Evolutionary conservation across 2,113 vertebrate genomes (phyloP), one percentile per base, ranked within the genome.

Genomic region (Carassius gibelio): DNA sequence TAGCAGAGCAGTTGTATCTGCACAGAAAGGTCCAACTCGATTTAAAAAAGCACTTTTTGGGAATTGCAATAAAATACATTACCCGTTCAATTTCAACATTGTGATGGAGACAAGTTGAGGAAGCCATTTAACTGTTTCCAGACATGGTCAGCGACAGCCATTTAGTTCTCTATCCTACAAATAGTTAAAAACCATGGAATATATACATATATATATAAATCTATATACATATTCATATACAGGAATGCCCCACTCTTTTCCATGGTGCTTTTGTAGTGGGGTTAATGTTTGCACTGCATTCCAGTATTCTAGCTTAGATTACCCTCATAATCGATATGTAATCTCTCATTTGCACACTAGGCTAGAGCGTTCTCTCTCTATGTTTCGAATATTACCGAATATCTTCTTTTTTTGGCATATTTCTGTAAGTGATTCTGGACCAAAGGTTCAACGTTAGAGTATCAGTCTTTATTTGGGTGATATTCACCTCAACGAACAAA

Each of bases 281-380:
- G 87, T 91, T 88, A 87, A 93, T 89, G 87, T 94, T 94, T 95
- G 94, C 93, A 94, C 93, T 93, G 92, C 93, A 92, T 93, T 87
- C 91, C 93, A 91, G 92, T 94, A 94, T 94, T 94, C 92, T 93
- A 91, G 90, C 92, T 93, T 94, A 90, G 89, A 93, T 90, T 88
- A 92, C 92, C 89, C 91, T 91, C 89, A 93, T 91, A 91, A 93
- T 94, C 93, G 91, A 90, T 93, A 90, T 93, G 90, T 94, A 93
- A 88, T 90, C 91, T 95, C 91, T 92, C 90, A 92, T 95, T 95
- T 95, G 94, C 95, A 95, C 95, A 95, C 91, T 85, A 91, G 91
- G 93, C 89, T 94, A 94, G 93, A 94, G 93, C 93, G 93, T 76
- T 76, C 48, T 76, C 14, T 75, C n/a, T 55, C 75, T 94, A 94